Percentiles rank a stretch among this genome's conserved stretches.
phyloP scores from a whole-genome alignment of 2,888 invertebrate genomes.

The Hydroisotoma schaefferi region DNA sequence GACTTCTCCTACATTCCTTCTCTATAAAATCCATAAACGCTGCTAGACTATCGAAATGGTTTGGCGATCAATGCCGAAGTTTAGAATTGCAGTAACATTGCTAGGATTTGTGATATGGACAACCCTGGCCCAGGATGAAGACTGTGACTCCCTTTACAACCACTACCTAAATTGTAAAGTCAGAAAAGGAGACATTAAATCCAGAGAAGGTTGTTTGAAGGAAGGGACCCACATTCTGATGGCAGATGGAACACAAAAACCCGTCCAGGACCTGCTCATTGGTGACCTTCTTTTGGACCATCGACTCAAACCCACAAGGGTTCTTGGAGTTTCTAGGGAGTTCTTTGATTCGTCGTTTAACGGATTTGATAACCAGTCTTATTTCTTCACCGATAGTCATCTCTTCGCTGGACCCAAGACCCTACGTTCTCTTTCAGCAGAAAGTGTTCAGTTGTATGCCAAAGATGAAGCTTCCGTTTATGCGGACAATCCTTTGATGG shows the following conservation, averaged over 20 bases:
- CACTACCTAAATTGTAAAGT: too few relatives aligned
- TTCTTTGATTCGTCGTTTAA: constrained; percentile 19
- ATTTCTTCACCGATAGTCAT: constrained; percentile 29
- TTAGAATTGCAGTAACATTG: too few relatives aligned
- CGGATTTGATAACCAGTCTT: constrained; percentile 19
- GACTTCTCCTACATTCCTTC: too few relatives aligned
- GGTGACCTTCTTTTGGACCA: constrained; percentile 34
- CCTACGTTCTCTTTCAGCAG: too few relatives aligned
- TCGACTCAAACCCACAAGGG: constrained; percentile 15
- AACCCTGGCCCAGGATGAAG: too few relatives aligned
- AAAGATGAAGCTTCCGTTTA: not conserved
- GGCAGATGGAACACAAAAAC: constrained; percentile 14
- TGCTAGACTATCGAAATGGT: too few relatives aligned
- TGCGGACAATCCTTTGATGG: constrained; percentile 25
- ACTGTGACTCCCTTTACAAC: too few relatives aligned
- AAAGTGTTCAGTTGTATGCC: constrained; percentile 6
- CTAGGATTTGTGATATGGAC: too few relatives aligned
- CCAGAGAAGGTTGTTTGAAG: constrained; percentile 27
- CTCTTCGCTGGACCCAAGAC: constrained; percentile 20
- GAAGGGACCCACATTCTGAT: constrained; percentile 24
- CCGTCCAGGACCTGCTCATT: constrained; percentile 20
- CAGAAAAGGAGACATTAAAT: too few relatives aligned
- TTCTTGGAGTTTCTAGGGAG: constrained; percentile 17
- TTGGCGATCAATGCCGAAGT: too few relatives aligned
- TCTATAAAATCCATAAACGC: too few relatives aligned